A percentile compares a stretch with the other conserved stretches of the same genome.
These are phyloP conservation scores for Aporophyla nigra DNA, from an alignment of 2,888 invertebrate species.

Conservation along the genomic window DNA sequence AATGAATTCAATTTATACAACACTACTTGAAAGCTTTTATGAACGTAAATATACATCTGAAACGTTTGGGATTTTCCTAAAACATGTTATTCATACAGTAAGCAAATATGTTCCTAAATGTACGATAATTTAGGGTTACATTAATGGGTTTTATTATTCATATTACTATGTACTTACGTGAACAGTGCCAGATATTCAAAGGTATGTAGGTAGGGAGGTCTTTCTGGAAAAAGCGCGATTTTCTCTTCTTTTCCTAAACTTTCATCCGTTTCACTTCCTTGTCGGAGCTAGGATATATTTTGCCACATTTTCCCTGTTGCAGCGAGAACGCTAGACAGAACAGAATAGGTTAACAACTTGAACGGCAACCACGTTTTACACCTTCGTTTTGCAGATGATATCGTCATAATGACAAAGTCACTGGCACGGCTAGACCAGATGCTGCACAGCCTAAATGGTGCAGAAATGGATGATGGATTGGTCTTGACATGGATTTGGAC, in stretches of 20 bases:
- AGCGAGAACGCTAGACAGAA: no score
- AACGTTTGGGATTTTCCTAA: constrained; percentile 13
- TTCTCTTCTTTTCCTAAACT: background rate
- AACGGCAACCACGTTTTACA: background rate
- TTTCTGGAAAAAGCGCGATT: background rate
- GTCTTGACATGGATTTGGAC: background rate
- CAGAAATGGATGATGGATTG: background rate
- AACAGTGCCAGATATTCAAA: no score
- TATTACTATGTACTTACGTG: background rate
- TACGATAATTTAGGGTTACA: background rate
- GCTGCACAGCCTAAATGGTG: background rate
- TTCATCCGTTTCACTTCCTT: background rate
- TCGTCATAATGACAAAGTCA: background rate
- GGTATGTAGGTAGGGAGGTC: no score
- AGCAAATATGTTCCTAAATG: background rate
- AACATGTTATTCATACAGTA: background rate
- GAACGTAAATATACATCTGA: constrained; percentile 39
- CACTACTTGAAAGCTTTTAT: constrained; percentile 48
- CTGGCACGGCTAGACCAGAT: background rate
- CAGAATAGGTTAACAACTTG: no score
- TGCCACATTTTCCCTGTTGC: background rate
- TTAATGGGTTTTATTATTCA: constrained; percentile 1
- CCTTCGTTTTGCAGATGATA: background rate
- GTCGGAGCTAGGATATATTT: background rate
- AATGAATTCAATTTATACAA: constrained; percentile 49